Evolutionary conservation across 2,113 vertebrate genomes (phyloP), one percentile per base, ranked within the genome.

Genomic region (Epinephelus cyanopodus): DNA sequence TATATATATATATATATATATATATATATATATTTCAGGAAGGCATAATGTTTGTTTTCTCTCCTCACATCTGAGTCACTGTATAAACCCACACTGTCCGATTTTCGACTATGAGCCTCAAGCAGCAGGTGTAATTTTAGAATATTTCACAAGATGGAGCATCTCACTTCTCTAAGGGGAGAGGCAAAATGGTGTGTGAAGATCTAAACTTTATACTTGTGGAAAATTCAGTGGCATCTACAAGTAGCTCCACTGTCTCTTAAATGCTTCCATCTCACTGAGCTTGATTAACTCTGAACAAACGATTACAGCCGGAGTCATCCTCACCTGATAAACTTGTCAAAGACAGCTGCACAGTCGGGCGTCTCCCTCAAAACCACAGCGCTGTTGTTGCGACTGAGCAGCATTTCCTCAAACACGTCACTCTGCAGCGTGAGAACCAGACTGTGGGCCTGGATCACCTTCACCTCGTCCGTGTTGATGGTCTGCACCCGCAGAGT

Each of bases 341-440:
- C 97, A 0, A 99, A 99, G 89, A 98, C 95, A 0, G 94, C 95
- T 0, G 97, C 95, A 0, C 96, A 97, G 45, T 99, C 97, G 0
- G 95, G 79, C 0, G 92, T 93, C 87, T 98, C 98, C 2, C 89
- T 93, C 80, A 96, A 79, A 45, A 94, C 84, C 85, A 99, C 82
- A 9, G 88, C 23, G 0, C 90, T 93, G 83, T 90, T 77, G 0
- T 96, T 99, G 80, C 96, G 96, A 88, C 94, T 96, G 54, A 81
- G 92, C 89, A 99, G 93, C 87, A 99, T 94, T 57, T 94, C 96
- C 86, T 96, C 95, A 3, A 99, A 97, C 66, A 96, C 94, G 56
- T 95, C 94, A 2, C 98, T 99, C 92, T 99, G 98, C 86, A 99
- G 95, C 33, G 94, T 93, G 61, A 99, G 96, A 74, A 99, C 95